Evolutionary conservation across 2,888 invertebrate species (phyloP).

Genomic region (Tenthredo livida): DNA sequence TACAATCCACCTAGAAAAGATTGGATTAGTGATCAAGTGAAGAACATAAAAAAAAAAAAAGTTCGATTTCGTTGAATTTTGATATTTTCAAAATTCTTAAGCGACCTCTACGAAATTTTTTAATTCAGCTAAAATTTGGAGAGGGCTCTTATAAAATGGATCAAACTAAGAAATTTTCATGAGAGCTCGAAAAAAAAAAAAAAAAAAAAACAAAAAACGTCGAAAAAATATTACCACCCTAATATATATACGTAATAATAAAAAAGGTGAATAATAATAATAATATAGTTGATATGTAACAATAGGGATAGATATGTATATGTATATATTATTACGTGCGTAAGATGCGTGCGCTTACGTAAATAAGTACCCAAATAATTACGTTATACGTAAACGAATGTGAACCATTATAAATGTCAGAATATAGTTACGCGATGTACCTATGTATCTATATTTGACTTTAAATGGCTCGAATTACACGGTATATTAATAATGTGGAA

Average conservation of each 20-base stretch:
- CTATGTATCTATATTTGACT: background rate
- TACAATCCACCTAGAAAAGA: too few relatives aligned
- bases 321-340: conserved; percentile 12
- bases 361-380: conserved; percentile 23
- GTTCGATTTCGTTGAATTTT: too few relatives aligned
- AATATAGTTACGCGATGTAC: background rate
- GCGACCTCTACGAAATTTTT: too few relatives aligned
- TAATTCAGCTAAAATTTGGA: too few relatives aligned
- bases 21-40: too few relatives aligned
- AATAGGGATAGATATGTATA: conserved; percentile 25
- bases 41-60: too few relatives aligned
- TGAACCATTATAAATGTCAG: conserved; percentile 15
- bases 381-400: conserved; percentile 11
- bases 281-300: conserved; percentile 17
- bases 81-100: too few relatives aligned
- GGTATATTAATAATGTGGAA: conserved; percentile 15
- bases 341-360: conserved; percentile 17
- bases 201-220: too few relatives aligned
- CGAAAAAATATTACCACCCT: too few relatives aligned
- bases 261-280: conserved; percentile 13
- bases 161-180: too few relatives aligned
- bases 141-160: too few relatives aligned
- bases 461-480: conserved; percentile 26
- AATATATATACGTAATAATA: background rate
- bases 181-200: too few relatives aligned